phyloP scores from a whole-genome alignment of 1,140 invertebrate species.

The Plectrocnemia conspersa region DNA sequence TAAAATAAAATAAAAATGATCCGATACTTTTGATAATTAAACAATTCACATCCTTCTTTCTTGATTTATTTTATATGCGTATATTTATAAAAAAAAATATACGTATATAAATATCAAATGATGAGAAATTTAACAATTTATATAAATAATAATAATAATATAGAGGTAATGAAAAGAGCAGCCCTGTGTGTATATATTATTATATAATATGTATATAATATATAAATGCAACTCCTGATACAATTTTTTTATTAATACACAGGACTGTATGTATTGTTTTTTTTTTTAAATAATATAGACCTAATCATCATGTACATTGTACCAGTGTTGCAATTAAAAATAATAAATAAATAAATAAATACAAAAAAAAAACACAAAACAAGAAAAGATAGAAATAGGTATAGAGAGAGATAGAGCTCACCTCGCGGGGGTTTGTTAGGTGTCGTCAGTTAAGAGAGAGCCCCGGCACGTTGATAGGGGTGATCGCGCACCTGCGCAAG shows the following conservation, averaged over 20 bases:
- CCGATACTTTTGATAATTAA: background rate
- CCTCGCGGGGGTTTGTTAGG: constrained; percentile 22
- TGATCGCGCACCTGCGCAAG: constrained; percentile 82
- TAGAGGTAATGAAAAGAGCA: constrained; percentile 26
- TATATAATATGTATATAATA: background rate
- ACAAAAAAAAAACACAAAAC: constrained; percentile 37
- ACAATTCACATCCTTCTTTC: constrained; percentile 6
- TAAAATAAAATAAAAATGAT: constrained; percentile 31
- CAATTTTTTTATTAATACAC: no score
- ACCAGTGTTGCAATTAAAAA: constrained; percentile 39
- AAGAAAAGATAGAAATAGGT: constrained; percentile 7
- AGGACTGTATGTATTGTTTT: no score
- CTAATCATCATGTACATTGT: background rate
- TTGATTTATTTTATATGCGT: constrained; percentile 40
- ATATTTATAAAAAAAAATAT: constrained; percentile 5
- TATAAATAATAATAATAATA: no score
- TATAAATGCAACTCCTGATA: no score
- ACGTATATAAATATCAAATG: constrained; percentile 4
- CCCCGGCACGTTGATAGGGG: constrained; percentile 87
- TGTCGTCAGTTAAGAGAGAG: constrained; percentile 59
- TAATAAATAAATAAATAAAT: constrained; percentile 46
- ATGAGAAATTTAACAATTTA: constrained; percentile 21
- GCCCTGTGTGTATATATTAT: constrained; percentile 7
- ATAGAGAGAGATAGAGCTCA: constrained; percentile 37
- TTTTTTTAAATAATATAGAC: background rate